phyloP scores from a whole-genome alignment of 2,113 vertebrate genomes.

The Amia ocellicauda region DNA sequence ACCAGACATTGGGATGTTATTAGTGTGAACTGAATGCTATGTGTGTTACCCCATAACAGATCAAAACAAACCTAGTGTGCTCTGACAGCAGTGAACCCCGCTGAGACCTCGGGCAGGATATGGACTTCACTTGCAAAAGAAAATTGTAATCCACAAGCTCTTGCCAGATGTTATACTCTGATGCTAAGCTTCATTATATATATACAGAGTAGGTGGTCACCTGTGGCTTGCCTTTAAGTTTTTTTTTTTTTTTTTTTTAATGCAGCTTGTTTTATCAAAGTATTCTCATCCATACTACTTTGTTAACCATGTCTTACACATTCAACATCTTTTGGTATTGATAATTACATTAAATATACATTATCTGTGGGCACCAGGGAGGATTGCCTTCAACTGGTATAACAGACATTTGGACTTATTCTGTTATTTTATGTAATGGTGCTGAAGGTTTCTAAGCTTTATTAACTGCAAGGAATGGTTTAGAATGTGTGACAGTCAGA shows the following conservation, averaged over 20 bases:
- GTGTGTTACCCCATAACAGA: conserved; percentile 10
- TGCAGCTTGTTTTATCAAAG: neutral
- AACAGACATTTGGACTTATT: no score
- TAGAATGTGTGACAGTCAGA: no score
- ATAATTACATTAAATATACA: no score
- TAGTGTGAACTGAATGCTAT: neutral
- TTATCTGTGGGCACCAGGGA: no score
- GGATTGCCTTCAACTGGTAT: no score
- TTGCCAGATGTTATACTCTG: conserved; percentile 7
- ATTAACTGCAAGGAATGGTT: no score
- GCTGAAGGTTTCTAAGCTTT: no score
- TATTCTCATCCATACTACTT: no score
- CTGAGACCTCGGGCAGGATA: conserved; percentile 4
- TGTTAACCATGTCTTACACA: no score
- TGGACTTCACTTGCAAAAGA: conserved; percentile 6
- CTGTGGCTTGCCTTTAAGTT: neutral
- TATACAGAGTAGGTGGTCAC: neutral
- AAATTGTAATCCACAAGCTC: conserved; percentile 10
- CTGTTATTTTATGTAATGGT: no score
- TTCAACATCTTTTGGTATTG: no score
- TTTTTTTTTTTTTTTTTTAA: neutral
- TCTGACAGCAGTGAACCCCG: neutral
- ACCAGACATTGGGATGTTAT: neutral
- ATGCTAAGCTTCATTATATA: neutral
- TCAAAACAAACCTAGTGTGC: conserved; percentile 6